A percentile compares a stretch with the other conserved stretches of the same genome.
phyloP scores from a whole-genome alignment of 1,140 invertebrate species.

The Lethrus apterus region DNA sequence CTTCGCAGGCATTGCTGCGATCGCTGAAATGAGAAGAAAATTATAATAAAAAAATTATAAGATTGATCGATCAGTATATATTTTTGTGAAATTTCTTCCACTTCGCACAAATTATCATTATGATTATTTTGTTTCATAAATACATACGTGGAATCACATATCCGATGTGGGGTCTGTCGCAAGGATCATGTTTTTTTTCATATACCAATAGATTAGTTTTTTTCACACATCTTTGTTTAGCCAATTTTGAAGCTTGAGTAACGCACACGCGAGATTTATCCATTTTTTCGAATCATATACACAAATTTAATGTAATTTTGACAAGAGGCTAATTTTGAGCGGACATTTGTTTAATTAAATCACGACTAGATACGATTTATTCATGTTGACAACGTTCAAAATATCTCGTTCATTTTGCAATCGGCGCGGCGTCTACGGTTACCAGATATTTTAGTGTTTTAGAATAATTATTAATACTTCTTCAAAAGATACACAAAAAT shows the following conservation, averaged over 20 bases:
- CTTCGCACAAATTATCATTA: too few species aligned
- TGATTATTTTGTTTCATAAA: too few species aligned
- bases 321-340: background rate
- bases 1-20: constrained; percentile 24
- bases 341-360: too few species aligned
- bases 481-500: too few species aligned
- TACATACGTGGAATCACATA: constrained; percentile 7
- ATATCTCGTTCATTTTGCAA: too few species aligned
- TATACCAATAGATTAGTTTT: constrained; percentile 10
- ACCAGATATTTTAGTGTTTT: too few species aligned
- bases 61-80: too few species aligned
- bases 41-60: too few species aligned
- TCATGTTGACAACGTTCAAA: too few species aligned
- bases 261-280: constrained; percentile 14
- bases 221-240: constrained; percentile 10
- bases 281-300: constrained; percentile 1
- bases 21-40: constrained; percentile 20
- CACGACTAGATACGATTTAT: too few species aligned
- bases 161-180: background rate
- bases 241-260: constrained; percentile 5
- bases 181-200: background rate
- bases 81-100: background rate
- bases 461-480: too few species aligned
- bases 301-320: background rate
- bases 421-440: too few species aligned